Evolutionary conservation across 1,140 invertebrate genomes (phyloP).

Genomic region (Bombus waltoni): DNA sequence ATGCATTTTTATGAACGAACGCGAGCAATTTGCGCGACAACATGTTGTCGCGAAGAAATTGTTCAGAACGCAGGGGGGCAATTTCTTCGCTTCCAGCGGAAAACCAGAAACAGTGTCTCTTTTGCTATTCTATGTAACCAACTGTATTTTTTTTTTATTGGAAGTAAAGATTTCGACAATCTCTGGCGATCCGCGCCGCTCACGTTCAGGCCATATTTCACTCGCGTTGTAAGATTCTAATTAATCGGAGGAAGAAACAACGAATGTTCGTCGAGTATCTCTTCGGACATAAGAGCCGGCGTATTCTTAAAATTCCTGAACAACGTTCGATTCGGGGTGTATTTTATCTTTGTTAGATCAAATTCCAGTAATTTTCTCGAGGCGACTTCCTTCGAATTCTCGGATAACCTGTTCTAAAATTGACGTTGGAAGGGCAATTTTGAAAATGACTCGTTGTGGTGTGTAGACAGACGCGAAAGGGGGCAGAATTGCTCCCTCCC

Average conservation of each 20-base stretch:
- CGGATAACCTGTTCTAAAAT: slow-evolving; percentile 32
- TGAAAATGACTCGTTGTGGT: slow-evolving; percentile 62
- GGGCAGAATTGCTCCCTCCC: slow-evolving; percentile 44
- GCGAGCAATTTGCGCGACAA: not conserved
- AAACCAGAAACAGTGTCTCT: not conserved
- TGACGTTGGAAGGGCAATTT: slow-evolving; percentile 59
- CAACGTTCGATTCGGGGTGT: not conserved
- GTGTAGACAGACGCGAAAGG: slow-evolving; percentile 4
- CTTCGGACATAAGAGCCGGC: not conserved
- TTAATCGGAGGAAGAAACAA: not conserved
- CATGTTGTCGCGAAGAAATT: not conserved
- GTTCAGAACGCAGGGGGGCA: not conserved
- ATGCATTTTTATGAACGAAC: slow-evolving; percentile 27
- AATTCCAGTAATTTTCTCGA: not conserved
- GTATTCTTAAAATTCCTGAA: not conserved
- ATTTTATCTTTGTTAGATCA: not conserved
- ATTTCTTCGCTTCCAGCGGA: not conserved
- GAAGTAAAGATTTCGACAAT: too few species aligned
- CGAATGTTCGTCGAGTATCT: not conserved
- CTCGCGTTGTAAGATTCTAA: not conserved
- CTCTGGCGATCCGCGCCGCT: not conserved
- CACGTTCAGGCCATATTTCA: not conserved
- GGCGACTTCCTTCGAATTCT: not conserved
- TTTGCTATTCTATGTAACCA: not conserved
- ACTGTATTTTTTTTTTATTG: not conserved